Evolutionary conservation across 2,888 invertebrate genomes (phyloP), one percentile per base, ranked within the genome.

Genomic region (Alviniconcha strummeri): DNA sequence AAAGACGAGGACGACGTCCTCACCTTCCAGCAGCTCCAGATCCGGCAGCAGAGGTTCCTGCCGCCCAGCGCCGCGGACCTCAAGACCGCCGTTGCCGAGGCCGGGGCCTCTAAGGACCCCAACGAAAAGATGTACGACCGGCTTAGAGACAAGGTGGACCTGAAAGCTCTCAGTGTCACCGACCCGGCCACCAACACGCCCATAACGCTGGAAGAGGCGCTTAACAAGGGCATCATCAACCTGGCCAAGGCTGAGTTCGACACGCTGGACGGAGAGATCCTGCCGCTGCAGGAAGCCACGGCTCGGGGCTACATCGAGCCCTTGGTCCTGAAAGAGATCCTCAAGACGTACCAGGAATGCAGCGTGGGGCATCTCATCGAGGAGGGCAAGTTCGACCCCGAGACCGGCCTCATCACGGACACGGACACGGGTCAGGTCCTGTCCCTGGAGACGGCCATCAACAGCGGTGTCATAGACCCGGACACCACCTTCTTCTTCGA

Each of bases 341-440:
- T 93, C 7, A 88, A 89, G 56, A 88, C 88, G 4, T 91, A 92
- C 83, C 88, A 90, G 80, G 90, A 91, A 15, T 83, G 88, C 80
- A 90, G 90, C 82, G 78, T 93, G 1, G 90, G 90, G 7, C 86
- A 89, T 36, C 86, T 92, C 54, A 90, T 92, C 9, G 89, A 90
- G 55, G 84, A 92, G n/a, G 94, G 94, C 57, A 91, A 94, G 74
- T 93, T 95, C 83, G 94, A 95, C 87, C 92, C 93, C n/a, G 91
- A 92, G 17, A 94, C 93, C 8, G 94, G 94, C 13, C 92, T 93
- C 52, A 94, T 94, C 19, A 91, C 92, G 54, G 94, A 95, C 88
- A 94, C 94, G 4, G 88, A 90, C 19, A 93, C 93, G 17, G 93
- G 93, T 4, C 89, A 92, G 72, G 89, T 90, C 15, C 89, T 94